A percentile compares a stretch with the other conserved stretches of the same genome.
phyloP scores from a whole-genome alignment of 2,113 vertebrate species.

The Nasalis larvatus region DNA sequence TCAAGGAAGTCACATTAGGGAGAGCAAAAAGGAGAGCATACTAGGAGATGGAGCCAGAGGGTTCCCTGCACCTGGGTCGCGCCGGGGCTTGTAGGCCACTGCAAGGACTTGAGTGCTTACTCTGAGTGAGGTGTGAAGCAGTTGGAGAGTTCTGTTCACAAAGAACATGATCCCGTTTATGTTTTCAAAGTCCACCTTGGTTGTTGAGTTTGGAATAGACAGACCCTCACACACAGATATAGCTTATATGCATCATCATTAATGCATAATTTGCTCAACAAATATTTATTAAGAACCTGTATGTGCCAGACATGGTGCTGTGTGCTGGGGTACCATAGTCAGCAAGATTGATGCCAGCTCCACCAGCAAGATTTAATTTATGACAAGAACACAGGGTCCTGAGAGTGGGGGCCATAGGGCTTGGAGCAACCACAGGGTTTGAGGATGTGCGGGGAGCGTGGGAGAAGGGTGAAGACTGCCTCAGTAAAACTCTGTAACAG shows the following conservation, averaged over 20 bases:
- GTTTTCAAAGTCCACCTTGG: neutral
- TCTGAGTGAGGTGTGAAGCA: neutral
- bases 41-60: neutral
- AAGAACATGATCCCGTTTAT: neutral
- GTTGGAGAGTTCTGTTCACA: neutral
- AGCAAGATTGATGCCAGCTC: neutral
- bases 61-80: fast-evolving
- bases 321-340: no score
- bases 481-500: neutral
- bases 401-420: neutral
- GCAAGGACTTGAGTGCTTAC: neutral
- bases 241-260: no score
- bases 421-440: neutral
- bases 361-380: neutral
- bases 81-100: fast-evolving
- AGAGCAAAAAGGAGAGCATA: neutral
- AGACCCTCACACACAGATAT: neutral
- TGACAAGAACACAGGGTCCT: neutral
- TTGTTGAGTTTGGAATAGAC: neutral
- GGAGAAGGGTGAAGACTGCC: no score
- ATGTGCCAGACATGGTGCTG: neutral
- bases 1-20: neutral
- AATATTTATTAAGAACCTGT: neutral
- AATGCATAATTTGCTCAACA: neutral
- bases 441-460: fast-evolving